These are phyloP conservation scores for Erpornis zantholeuca DNA, from an alignment of 2,113 vertebrate genomes.

Conservation along the genomic window DNA sequence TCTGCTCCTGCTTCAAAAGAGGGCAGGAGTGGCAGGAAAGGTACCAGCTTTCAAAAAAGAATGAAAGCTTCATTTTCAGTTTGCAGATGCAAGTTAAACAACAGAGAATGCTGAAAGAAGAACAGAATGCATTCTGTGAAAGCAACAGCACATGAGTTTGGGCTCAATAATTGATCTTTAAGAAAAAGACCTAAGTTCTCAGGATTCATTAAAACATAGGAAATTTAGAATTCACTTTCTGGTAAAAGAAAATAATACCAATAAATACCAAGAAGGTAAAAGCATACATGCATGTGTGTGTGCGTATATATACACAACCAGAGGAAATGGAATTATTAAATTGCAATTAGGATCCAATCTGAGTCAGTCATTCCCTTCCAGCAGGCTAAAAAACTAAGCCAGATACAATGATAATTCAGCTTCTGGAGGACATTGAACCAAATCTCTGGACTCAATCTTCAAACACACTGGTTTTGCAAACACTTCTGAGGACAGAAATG, in stretches of 20 bases:
- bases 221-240: neutral
- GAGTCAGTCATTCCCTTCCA: neutral
- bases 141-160: neutral
- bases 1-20: neutral
- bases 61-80: neutral
- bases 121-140: neutral
- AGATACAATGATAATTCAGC: neutral
- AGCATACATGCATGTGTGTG: fast-evolving
- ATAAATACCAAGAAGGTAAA: neutral
- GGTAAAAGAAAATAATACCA: neutral
- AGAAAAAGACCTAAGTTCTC: neutral
- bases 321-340: neutral
- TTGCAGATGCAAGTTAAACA: neutral
- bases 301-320: neutral
- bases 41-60: neutral
- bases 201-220: neutral
- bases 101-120: neutral
- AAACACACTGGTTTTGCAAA: neutral
- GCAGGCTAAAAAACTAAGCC: neutral
- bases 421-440: neutral
- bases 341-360: neutral
- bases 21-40: neutral
- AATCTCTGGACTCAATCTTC: neutral
- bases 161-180: neutral
- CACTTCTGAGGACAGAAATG: neutral